These are phyloP conservation scores for Parnassius smintheus DNA, from an alignment of 2,888 invertebrate species.

Conservation along the genomic window DNA sequence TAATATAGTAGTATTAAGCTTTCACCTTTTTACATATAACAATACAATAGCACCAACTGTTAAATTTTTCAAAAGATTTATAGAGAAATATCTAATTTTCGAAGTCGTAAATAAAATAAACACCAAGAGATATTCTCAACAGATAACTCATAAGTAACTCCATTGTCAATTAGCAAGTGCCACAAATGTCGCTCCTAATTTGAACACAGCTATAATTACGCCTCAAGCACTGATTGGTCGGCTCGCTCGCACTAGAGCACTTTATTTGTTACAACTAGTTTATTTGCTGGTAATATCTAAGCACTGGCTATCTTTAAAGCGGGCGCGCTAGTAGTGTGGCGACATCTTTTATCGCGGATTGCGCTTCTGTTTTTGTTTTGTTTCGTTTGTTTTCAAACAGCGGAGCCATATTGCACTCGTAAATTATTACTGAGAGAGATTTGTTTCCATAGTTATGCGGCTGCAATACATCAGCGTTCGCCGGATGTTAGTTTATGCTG, in stretches of 20 bases:
- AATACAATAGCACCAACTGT: too few relatives aligned
- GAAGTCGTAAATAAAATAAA: slow-evolving; percentile 26
- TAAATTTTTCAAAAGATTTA: too few relatives aligned
- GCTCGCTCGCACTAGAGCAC: slow-evolving; percentile 38
- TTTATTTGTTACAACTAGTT: slow-evolving; percentile 50
- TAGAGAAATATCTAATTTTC: background rate
- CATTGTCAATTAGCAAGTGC: slow-evolving; percentile 70
- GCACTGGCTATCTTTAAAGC: slow-evolving; percentile 62
- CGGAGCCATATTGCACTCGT: slow-evolving; percentile 72
- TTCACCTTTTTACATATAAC: too few relatives aligned
- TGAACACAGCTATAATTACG: slow-evolving; percentile 74
- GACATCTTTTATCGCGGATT: slow-evolving; percentile 74
- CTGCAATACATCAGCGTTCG: slow-evolving; percentile 74
- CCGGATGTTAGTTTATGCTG: slow-evolving; percentile 77
- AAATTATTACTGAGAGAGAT: slow-evolving; percentile 76
- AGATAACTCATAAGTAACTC: slow-evolving; percentile 67
- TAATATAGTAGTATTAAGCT: too few relatives aligned
- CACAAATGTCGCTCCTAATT: slow-evolving; percentile 71
- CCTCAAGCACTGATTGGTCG: slow-evolving; percentile 61
- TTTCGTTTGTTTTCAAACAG: slow-evolving; percentile 68
- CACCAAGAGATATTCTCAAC: slow-evolving; percentile 36
- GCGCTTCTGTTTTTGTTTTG: slow-evolving; percentile 68
- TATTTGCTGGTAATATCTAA: slow-evolving; percentile 57
- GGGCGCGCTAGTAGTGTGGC: slow-evolving; percentile 59
- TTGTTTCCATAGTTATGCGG: slow-evolving; percentile 78